Base-by-base conservation (phyloP, 2,888 invertebrate species). In the Brachyopa scutellaris region DNA sequence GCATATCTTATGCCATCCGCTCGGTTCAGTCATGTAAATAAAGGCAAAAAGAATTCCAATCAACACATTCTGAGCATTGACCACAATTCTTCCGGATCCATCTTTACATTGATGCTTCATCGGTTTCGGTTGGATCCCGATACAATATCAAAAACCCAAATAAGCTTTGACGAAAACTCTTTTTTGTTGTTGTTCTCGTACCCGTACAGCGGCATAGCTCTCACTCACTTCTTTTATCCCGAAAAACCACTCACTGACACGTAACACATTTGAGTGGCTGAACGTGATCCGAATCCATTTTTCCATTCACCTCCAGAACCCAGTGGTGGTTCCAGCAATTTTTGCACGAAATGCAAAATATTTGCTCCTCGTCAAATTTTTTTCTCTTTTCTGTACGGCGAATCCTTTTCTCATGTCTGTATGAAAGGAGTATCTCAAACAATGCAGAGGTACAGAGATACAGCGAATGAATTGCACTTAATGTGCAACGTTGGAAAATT, bases 191-290 rank as follows among this genome's bases (percentile, higher is more conserved):
- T 42, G 3, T 13, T 53, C 6, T 26, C 26, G 4, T 26, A 3
- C 3, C 4, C 6, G 36, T 47, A 51, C 13, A 17, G 38, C 59
- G n/a, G 6, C 38, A 11, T 36, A 40, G 49, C 57, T 59, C 51
- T 76, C 69, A 61, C 45, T 76, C 69, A 69, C 45, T 70, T 73
- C 47, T 26, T 59, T 82, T 70, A 82, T 76, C 57, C 76, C 53
- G 51, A 11, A 76, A 76, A 82, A 76, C 80, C 77, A 82, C 80
- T 78, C 82, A 83, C 78, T 78, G 82, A 78, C 82, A 83, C 82
- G 82, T 83, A 83, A 83, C 78, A 83, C 78, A 83, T 83, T 83
- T 83, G 82, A 83, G 82, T 83, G 72, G 82, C 78, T 83, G 78
- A 83, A 83, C 82, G 82, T 83, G 82, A 77, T 78, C 72, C 55